A percentile compares a stretch with the other conserved stretches of the same genome.
Conservation (phyloP, 2,113 vertebrate genomes). For the Toxotes jaculatrix region DNA sequence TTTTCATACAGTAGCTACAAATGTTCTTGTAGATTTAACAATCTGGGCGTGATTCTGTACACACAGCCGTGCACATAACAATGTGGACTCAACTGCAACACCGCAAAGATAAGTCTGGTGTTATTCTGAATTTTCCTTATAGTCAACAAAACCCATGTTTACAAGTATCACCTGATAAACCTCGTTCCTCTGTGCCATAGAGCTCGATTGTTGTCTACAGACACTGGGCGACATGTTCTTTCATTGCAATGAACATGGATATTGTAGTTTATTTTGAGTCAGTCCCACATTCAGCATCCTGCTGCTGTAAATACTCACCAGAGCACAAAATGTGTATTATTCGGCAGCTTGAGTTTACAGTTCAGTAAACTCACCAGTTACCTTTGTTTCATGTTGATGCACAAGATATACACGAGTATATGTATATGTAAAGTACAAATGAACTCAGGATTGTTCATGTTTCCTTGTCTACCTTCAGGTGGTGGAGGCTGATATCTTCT, state of each 20-base stretch:
- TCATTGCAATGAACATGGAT: too few relatives aligned
- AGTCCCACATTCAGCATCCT: background rate
- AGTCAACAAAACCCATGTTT: too few relatives aligned
- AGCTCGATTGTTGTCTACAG: too few relatives aligned
- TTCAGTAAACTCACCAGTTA: too few relatives aligned
- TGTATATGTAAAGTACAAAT: background rate
- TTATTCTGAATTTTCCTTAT: too few relatives aligned
- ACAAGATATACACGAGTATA: too few relatives aligned
- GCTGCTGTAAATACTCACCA: background rate
- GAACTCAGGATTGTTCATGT: background rate
- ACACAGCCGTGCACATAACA: background rate
- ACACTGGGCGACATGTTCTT: too few relatives aligned
- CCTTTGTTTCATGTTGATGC: too few relatives aligned
- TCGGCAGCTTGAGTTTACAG: too few relatives aligned
- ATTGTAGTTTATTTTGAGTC: background rate
- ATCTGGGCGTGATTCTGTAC: background rate
- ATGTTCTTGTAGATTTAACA: background rate
- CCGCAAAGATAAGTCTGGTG: background rate
- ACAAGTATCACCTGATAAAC: background rate
- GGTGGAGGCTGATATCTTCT: constrained; percentile 84
- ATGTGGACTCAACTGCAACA: background rate
- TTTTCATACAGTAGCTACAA: background rate
- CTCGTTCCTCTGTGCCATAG: background rate
- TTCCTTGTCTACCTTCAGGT: constrained; percentile 59
- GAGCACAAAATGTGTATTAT: constrained; percentile 1